phyloP scores from a whole-genome alignment of 2,888 invertebrate genomes.

The Callyntrura guangdongensis region DNA sequence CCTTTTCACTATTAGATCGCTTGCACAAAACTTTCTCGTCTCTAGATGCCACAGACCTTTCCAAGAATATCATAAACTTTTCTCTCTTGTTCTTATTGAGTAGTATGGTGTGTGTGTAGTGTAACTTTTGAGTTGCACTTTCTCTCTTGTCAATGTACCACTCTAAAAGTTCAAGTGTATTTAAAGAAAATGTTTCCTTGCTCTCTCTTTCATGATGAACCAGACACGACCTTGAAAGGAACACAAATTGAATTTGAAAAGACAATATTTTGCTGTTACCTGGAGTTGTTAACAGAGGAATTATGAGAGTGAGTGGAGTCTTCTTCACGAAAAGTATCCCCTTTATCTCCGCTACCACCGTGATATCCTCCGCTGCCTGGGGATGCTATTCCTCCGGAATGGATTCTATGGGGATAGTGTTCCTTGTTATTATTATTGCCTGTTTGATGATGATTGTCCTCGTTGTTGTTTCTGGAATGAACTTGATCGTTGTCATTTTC shows the following conservation, averaged over 20 bases:
- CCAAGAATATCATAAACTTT: not conserved
- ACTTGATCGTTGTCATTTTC: constrained; percentile 43
- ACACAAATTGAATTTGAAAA: constrained; percentile 48
- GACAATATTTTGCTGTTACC: constrained; percentile 11
- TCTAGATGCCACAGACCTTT: too few species aligned
- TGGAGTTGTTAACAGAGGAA: constrained; percentile 17
- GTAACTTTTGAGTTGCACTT: constrained; percentile 11
- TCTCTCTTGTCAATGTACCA: not conserved
- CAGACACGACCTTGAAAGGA: constrained; percentile 21
- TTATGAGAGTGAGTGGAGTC: constrained; percentile 43
- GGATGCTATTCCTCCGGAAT: constrained; percentile 14
- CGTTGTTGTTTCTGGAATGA: constrained; percentile 39
- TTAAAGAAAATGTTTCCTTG: not conserved
- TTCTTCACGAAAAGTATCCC: constrained; percentile 4
- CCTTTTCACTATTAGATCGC: constrained; percentile 9
- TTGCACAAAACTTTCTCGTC: constrained; percentile 28
- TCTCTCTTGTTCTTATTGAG: not conserved
- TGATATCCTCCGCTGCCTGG: constrained; percentile 42
- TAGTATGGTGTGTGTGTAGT: too few species aligned
- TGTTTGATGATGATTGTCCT: constrained; percentile 54
- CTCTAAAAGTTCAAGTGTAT: constrained; percentile 23
- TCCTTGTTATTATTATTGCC: constrained; percentile 38
- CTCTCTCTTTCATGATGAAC: constrained; percentile 13
- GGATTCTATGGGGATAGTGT: constrained; percentile 1
- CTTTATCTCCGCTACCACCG: not conserved